Evolutionary conservation across 2,113 vertebrate genomes (phyloP), one percentile per base, ranked within the genome.

Genomic region (Podarcis muralis): DNA sequence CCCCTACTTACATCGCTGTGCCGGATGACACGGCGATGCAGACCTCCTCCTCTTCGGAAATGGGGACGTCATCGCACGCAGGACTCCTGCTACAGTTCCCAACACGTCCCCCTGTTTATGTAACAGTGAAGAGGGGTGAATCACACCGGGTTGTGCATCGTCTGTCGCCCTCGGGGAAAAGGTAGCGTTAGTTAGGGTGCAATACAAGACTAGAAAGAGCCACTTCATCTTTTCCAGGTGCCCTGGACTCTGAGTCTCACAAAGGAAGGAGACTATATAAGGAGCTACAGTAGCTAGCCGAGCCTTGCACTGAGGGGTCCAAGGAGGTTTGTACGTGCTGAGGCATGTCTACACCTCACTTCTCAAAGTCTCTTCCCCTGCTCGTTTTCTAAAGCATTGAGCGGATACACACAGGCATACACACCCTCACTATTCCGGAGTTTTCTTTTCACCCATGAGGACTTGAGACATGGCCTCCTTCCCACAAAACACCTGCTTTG

Each of bases 41-140:
- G 8, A 43, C 59, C 15, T 74, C 4, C 6, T 1, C 23, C 16
- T 13, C 43, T 0, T 30, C 87, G 91, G 85, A 32, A 65, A 37
- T 16, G 27, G 71, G 57, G 69, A 75, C 0, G 0, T 75, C 78
- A 77, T 0, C 16, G 35, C n/a, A 20, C 72, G 86, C 84, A 88
- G 86, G 57, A 0, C 25, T 92, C 27, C 87, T 86, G 35, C 3
- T 2, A 30, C 68, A 87, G 1, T 62, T 7, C 0, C 82, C 90
- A 94, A 53, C 88, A 91, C 74, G 83, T 77, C n/a, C 81, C 1
- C 59, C 0, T 20, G 0, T 0, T 40, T 86, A 69, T 78, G 92
- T 80, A 18, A 89, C 84, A 35, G 23, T 30, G 40, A 18, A 48
- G 32, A 37, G 78, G 43, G 20, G 1, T 96, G 94, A 96, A 69